phyloP scores from a whole-genome alignment of 1,140 invertebrate genomes.

The Platyscapa corneri region DNA sequence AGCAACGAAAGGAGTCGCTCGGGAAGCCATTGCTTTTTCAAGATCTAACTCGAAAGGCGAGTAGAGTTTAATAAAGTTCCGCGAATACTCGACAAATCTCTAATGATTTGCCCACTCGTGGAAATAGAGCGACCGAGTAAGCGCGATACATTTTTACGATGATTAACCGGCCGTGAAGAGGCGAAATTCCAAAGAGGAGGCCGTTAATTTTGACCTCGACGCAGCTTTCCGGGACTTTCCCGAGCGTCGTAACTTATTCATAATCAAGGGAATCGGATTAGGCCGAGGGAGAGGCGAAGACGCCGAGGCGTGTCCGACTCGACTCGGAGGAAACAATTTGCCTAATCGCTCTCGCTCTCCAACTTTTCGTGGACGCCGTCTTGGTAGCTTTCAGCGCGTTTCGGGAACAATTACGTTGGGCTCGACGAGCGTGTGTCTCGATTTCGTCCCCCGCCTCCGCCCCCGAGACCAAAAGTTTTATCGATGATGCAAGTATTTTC shows the following conservation, averaged over 20 bases:
- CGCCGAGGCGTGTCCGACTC: background rate
- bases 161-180: background rate
- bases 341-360: conserved; percentile 23
- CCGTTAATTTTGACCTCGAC: background rate
- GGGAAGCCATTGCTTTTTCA: no score
- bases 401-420: conserved; percentile 52
- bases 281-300: background rate
- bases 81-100: background rate
- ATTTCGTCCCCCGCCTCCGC: background rate
- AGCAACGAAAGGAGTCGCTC: no score
- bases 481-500: conserved; percentile 39
- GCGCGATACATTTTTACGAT: background rate
- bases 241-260: background rate
- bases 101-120: background rate
- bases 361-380: conserved; percentile 32
- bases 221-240: background rate
- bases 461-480: conserved; percentile 44
- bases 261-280: background rate
- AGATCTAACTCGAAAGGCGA: no score
- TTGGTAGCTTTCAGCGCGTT: background rate
- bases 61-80: background rate
- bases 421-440: conserved; percentile 23
- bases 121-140: background rate
- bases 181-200: background rate
- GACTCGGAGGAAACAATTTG: conserved; percentile 36